Base-by-base conservation (phyloP, 2,113 vertebrate species). In the Sinocyclocheilus grahami region DNA sequence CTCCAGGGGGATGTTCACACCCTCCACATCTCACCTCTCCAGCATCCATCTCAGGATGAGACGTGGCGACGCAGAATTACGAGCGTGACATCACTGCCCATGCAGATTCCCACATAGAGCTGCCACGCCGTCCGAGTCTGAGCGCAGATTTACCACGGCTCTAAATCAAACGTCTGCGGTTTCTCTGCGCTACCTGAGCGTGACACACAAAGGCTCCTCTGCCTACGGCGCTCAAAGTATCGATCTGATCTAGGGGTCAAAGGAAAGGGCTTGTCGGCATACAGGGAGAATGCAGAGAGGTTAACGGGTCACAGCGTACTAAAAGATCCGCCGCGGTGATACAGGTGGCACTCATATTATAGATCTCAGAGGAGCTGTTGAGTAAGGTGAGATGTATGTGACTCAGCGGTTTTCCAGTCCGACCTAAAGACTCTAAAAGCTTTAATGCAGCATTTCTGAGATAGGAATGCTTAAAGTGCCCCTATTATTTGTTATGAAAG, bases 61-160 rank as follows among this genome's bases (percentile, higher is more conserved):
- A 93, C 90, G 91, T 86, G 86, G 48, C 89, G 88, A 91, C 76
- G 87, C 79, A 87, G 90, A 94, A 90, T 94, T 93, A 95, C 91
- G 90, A 90, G 89, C 53, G 89, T 95, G 93, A 95, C 93, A 94
- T 95, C 94, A 95, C 91, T 92, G 71, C 89, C 90, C 91, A 93
- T 86, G 86, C 91, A 83, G 90, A 93, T 95, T 90, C 86, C 90
- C 92, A 90, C 88, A 90, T 90, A 91, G 90, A 86, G 89, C 90
- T 89, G 90, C 89, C 92, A 89, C 91, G 91, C 91, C 88, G 90
- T 89, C 90, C 92, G 92, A 82, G 88, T 72, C 91, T 90, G 92
- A 82, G 75, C 62, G 81, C 71, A 91, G 91, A 95, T 95, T 95
- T 95, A 95, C 30, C 90, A 51, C 84, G 30, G 27, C 82, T 87